These are phyloP conservation scores for Saccopteryx leptura DNA, from an alignment of 2,113 vertebrate species.

Conservation along the genomic window DNA sequence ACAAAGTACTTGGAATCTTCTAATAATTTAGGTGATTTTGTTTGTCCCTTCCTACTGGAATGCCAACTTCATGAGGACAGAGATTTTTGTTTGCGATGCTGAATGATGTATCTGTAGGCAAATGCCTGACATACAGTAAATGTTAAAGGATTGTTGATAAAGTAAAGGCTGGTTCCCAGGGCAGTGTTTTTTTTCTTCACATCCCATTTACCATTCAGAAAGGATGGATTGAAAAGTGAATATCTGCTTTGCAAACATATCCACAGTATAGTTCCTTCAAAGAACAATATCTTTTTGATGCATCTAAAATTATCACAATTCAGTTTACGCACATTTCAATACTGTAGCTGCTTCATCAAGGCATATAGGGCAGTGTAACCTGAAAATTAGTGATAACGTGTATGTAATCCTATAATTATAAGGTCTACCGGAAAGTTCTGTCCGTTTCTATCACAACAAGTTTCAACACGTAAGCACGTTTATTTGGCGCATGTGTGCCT, in stretches of 20 bases:
- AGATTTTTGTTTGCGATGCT: not conserved
- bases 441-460: too few relatives aligned
- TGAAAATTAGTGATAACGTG: not conserved
- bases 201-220: not conserved
- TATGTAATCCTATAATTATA: not conserved
- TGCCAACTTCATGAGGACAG: not conserved
- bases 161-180: not conserved
- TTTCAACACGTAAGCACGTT: too few relatives aligned
- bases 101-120: not conserved
- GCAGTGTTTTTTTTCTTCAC: not conserved
- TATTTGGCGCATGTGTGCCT: too few relatives aligned
- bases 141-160: not conserved
- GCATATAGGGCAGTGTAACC: accelerated
- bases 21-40: not conserved
- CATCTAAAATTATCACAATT: not conserved
- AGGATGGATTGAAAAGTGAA: not conserved
- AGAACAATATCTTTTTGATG: not conserved
- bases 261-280: not conserved
- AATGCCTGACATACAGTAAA: not conserved
- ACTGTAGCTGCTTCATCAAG: not conserved
- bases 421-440: too few relatives aligned
- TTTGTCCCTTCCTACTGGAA: not conserved
- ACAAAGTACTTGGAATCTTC: not conserved
- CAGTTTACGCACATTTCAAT: not conserved
- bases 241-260: not conserved